Conservation (phyloP, 2,888 invertebrate species). For the Galeopsomyia nigrocyanea region DNA sequence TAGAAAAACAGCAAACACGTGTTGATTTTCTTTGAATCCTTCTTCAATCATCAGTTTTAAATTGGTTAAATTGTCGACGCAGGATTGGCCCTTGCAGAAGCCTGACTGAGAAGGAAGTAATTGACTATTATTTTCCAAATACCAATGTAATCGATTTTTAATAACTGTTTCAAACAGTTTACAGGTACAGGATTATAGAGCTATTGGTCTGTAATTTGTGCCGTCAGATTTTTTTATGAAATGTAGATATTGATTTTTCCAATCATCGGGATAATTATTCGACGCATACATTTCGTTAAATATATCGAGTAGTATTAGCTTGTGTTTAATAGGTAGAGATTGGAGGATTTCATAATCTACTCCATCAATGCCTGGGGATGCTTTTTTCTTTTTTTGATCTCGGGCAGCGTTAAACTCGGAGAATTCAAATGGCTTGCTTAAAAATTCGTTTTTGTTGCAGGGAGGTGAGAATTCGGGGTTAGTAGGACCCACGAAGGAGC, state of each 20-base stretch:
- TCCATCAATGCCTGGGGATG: slow-evolving; percentile 1
- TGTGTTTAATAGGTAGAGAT: background rate
- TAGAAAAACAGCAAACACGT: too few relatives aligned
- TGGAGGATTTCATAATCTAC: background rate
- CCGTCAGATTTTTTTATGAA: slow-evolving; percentile 3
- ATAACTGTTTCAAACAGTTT: background rate
- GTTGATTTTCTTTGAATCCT: too few relatives aligned
- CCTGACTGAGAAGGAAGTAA: background rate
- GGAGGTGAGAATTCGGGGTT: background rate
- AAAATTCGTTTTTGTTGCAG: background rate
- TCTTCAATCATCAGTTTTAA: too few relatives aligned
- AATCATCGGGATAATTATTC: background rate
- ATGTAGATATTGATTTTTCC: background rate
- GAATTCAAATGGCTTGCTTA: background rate
- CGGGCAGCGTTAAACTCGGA: background rate
- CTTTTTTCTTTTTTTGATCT: background rate
- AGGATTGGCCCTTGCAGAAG: too few relatives aligned
- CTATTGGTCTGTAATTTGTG: background rate
- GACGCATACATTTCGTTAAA: background rate
- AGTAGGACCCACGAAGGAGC: background rate
- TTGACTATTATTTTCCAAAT: background rate
- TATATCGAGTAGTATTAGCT: background rate
- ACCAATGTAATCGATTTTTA: background rate
- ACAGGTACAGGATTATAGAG: background rate
- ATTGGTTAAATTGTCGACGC: too few relatives aligned